phyloP scores from a whole-genome alignment of 2,888 invertebrate genomes.

The Agonopterix alstromeriana region DNA sequence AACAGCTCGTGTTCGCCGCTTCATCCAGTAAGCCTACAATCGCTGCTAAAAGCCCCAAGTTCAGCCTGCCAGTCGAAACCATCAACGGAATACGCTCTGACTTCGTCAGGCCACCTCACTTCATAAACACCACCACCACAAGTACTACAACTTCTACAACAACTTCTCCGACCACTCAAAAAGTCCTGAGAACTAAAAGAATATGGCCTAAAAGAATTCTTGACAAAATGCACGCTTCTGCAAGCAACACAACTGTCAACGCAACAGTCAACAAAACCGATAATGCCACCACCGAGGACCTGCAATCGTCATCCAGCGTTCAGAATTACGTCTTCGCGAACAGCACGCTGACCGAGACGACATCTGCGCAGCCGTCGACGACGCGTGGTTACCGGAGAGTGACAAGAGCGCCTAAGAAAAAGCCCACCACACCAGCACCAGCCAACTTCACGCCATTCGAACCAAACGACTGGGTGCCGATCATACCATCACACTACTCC shows the following conservation, averaged over 20 bases:
- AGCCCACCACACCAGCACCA: conserved; percentile 32
- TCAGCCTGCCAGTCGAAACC: conserved; percentile 57
- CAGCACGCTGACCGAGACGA: conserved; percentile 17
- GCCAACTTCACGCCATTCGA: conserved; percentile 36
- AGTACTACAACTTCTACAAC: conserved; percentile 46
- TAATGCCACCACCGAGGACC: conserved; percentile 24
- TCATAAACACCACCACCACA: conserved; percentile 23
- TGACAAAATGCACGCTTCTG: conserved; percentile 30
- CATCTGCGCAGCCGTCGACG: conserved; percentile 30
- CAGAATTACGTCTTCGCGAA: conserved; percentile 36
- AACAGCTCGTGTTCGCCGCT: conserved; percentile 33
- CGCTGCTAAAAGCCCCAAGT: conserved; percentile 44
- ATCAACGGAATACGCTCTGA: conserved; percentile 58
- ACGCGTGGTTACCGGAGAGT: conserved; percentile 46
- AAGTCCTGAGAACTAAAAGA: conserved; percentile 56
- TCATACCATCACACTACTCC: conserved; percentile 54
- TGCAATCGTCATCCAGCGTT: conserved; percentile 35
- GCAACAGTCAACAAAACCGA: conserved; percentile 19
- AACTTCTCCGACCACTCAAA: conserved; percentile 44
- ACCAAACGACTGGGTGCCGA: conserved; percentile 66
- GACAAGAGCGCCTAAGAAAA: conserved; percentile 50
- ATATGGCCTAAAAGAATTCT: conserved; percentile 63
- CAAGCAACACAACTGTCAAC: conserved; percentile 18
- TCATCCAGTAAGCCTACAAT: conserved; percentile 37
- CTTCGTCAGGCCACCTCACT: conserved; percentile 48